Evolutionary conservation across 2,113 vertebrate species (phyloP).

Genomic region (Stigmatopora nigra): DNA sequence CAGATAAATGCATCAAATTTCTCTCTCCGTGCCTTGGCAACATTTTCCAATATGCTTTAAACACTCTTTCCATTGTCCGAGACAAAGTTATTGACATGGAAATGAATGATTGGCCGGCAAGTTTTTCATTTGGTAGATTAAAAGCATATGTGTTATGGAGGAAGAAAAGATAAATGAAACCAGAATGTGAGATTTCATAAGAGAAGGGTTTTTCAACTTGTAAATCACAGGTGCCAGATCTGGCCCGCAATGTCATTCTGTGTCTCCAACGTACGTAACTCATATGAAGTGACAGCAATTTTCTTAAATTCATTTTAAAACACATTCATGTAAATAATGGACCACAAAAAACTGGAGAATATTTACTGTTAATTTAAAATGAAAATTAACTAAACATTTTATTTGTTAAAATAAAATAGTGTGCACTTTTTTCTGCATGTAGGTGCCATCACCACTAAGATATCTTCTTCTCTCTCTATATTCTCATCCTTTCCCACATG

Average conservation of each 20-base stretch:
- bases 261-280: too few species aligned
- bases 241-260: too few species aligned
- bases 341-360: too few species aligned
- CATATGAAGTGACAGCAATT: too few species aligned
- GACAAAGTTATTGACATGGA: slow-evolving; percentile 19
- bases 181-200: slow-evolving; percentile 10
- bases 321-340: too few species aligned
- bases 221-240: background rate
- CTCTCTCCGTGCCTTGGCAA: slow-evolving; percentile 23
- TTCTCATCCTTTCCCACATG: slow-evolving; percentile 28
- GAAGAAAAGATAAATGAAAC: slow-evolving; percentile 12
- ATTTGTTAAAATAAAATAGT: too few species aligned
- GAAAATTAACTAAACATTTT: too few species aligned
- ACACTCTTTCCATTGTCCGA: slow-evolving; percentile 8
- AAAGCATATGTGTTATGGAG: slow-evolving; percentile 15
- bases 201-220: background rate
- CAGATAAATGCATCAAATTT: slow-evolving; percentile 26
- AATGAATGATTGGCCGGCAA: slow-evolving; percentile 14
- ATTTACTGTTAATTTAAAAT: too few species aligned
- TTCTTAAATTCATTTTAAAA: too few species aligned
- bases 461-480: slow-evolving; percentile 34
- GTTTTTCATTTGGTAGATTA: slow-evolving; percentile 14
- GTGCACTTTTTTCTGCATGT: slow-evolving; percentile 38
- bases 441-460: slow-evolving; percentile 63
- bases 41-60: background rate